Conservation (phyloP, 2,113 vertebrate species). For the Nothobranchius kuhntae region DNA sequence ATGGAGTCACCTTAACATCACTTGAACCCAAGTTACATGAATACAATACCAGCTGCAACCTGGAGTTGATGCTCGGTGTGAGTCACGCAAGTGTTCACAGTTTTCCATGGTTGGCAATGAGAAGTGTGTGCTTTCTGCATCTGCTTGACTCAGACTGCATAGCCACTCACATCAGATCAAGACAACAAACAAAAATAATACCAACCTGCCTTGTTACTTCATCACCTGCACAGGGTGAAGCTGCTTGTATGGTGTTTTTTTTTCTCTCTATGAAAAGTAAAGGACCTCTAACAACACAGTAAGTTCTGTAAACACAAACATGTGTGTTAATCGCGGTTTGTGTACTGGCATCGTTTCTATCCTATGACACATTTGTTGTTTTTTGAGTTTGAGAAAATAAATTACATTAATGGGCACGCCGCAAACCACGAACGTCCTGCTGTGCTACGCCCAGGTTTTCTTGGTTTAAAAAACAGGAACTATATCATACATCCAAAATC, state of each 20-base stretch:
- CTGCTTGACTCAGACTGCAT: background rate
- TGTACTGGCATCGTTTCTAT: constrained; percentile 25
- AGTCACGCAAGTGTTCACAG: background rate
- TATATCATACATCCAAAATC: constrained; percentile 40
- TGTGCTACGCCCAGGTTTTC: constrained; percentile 19
- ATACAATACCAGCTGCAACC: constrained; percentile 18
- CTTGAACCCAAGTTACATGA: constrained; percentile 23
- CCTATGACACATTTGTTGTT: constrained; percentile 54
- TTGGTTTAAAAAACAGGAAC: constrained; percentile 19
- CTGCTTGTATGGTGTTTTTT: background rate
- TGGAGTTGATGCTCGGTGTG: background rate
- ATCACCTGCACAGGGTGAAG: constrained; percentile 5
- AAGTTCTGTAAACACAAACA: constrained; percentile 13
- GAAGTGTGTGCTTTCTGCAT: background rate
- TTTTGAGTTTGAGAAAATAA: constrained; percentile 27
- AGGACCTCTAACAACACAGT: constrained; percentile 9
- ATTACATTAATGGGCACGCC: constrained; percentile 53
- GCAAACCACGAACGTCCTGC: constrained; percentile 23
- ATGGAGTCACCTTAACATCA: constrained; percentile 23
- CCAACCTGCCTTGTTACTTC: constrained; percentile 5
- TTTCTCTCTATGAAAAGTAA: constrained; percentile 1
- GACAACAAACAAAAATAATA: constrained; percentile 13
- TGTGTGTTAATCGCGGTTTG: constrained; percentile 8
- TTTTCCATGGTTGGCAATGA: background rate
- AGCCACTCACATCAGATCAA: background rate